Conservation (phyloP, 2,888 invertebrate species). For the Gastracanthus pulcherrimus region DNA sequence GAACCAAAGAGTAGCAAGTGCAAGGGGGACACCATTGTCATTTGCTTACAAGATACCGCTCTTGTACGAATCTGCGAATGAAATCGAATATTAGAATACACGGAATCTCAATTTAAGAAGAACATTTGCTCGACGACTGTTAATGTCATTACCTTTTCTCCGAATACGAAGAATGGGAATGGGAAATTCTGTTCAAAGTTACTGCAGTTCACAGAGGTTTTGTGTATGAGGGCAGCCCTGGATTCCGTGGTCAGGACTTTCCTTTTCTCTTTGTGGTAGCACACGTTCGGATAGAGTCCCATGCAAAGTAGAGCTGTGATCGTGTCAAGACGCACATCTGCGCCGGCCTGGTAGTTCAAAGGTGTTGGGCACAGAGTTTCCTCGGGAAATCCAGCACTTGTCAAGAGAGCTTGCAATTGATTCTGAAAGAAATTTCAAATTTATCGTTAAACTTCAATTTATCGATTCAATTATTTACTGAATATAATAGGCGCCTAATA, state of each 20-base stretch:
- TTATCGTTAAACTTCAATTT: slow-evolving; percentile 1
- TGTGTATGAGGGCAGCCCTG: slow-evolving; percentile 96
- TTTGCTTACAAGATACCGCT: slow-evolving; percentile 97
- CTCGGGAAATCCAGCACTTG: slow-evolving; percentile 92
- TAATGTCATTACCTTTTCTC: slow-evolving; percentile 87
- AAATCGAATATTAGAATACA: slow-evolving; percentile 79
- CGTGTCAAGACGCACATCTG: slow-evolving; percentile 89
- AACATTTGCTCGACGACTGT: neutral
- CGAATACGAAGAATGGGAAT: slow-evolving; percentile 97
- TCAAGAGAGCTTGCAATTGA: slow-evolving; percentile 84
- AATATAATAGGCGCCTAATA: no score
- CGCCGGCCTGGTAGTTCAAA: slow-evolving; percentile 86
- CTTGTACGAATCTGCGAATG: slow-evolving; percentile 88
- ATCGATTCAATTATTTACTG: no score
- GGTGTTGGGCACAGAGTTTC: slow-evolving; percentile 87
- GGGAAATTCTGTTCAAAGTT: slow-evolving; percentile 91
- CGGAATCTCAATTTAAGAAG: neutral
- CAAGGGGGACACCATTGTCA: slow-evolving; percentile 96
- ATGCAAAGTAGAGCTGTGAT: slow-evolving; percentile 91
- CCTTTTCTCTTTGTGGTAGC: slow-evolving; percentile 95
- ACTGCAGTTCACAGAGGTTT: slow-evolving; percentile 96
- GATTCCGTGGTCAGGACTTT: slow-evolving; percentile 97
- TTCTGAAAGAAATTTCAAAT: slow-evolving; percentile 75
- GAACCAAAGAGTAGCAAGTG: slow-evolving; percentile 95
- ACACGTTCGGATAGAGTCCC: slow-evolving; percentile 98